A percentile compares a stretch with the other conserved stretches of the same genome.
Conservation (phyloP, 2,797 vertebrate species). For the Petrocephalus schoutedeni region DNA sequence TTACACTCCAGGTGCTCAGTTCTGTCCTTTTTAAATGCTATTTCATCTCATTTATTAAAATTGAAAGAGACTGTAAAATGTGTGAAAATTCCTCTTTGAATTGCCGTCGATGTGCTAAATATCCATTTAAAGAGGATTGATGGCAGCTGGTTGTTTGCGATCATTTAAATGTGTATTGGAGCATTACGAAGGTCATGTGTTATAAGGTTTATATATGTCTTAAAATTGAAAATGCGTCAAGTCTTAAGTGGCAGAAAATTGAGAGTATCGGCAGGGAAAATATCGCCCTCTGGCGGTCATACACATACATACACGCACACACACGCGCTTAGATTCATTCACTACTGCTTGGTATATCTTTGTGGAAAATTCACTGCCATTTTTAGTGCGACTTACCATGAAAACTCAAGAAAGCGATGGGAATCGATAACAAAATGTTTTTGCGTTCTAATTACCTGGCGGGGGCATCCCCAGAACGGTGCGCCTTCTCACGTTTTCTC, state of each 20-base stretch:
- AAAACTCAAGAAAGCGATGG: neutral
- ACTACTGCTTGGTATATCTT: neutral
- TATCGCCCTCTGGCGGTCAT: conserved; percentile 2
- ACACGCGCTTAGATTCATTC: neutral
- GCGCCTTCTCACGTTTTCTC: neutral
- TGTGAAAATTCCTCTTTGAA: neutral
- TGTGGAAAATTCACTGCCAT: neutral
- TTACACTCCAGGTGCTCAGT: neutral
- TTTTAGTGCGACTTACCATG: neutral
- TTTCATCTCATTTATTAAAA: neutral
- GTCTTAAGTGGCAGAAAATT: neutral
- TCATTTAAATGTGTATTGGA: neutral
- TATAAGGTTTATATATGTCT: neutral
- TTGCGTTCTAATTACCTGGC: neutral
- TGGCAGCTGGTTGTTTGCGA: neutral
- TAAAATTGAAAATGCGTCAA: neutral
- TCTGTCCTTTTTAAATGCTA: neutral
- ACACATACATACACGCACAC: neutral
- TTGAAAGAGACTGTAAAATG: neutral
- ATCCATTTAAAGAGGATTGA: neutral
- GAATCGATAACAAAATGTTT: neutral
- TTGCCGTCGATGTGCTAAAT: neutral
- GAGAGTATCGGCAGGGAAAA: neutral
- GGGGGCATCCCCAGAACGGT: neutral
- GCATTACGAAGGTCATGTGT: neutral